phyloP scores from a whole-genome alignment of 2,113 vertebrate genomes.

The Paramormyrops kingsleyae region DNA sequence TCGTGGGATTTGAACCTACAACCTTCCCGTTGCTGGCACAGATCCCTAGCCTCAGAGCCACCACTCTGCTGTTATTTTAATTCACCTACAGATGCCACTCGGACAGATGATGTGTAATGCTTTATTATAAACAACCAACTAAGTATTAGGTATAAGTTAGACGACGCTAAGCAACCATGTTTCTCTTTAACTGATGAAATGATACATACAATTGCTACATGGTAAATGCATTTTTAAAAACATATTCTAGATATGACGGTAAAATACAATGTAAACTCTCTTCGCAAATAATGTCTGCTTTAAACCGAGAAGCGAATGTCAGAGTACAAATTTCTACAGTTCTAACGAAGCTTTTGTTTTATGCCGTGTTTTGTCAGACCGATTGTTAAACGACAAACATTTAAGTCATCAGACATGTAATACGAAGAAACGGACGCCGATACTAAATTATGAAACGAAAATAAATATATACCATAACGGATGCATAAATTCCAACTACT shows the following conservation, averaged over 20 bases:
- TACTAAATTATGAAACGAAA: background rate
- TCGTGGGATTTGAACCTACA: too few relatives aligned
- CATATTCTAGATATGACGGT: background rate
- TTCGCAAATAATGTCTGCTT: background rate
- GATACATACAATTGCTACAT: background rate
- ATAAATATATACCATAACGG: background rate
- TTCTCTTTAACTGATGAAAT: background rate
- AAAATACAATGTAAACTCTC: background rate
- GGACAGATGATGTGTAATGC: background rate
- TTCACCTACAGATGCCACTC: background rate
- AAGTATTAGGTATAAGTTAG: background rate
- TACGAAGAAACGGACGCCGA: background rate
- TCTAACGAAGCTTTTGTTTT: background rate
- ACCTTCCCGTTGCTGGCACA: too few relatives aligned
- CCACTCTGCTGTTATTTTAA: background rate
- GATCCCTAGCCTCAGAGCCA: too few relatives aligned
- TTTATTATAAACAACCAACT: background rate
- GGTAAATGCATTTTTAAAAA: background rate
- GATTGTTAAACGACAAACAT: background rate
- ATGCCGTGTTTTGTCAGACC: background rate
- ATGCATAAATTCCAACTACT: background rate
- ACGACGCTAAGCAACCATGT: background rate
- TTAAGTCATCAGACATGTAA: background rate
- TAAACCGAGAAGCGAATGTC: background rate
- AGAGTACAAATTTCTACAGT: background rate